Percentiles rank a stretch among this genome's conserved stretches.
Conservation (phyloP, 2,797 vertebrate genomes). For the Rhabdophis nuchalis region DNA sequence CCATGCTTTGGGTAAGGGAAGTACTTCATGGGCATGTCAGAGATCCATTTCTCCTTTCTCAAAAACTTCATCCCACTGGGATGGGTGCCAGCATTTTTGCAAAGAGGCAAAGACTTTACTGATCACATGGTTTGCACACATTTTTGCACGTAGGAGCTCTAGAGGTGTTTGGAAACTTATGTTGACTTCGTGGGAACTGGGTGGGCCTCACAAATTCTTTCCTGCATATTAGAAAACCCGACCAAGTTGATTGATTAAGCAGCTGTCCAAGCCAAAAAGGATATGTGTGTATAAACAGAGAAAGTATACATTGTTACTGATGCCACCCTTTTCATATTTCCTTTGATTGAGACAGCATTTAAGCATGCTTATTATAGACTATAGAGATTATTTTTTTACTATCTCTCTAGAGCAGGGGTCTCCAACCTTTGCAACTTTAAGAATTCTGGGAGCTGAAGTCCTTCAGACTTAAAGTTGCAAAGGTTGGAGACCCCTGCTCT, state of each 20-base stretch:
- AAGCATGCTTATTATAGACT: slow-evolving; percentile 17
- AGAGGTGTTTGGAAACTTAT: slow-evolving; percentile 59
- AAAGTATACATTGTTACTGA: slow-evolving; percentile 31
- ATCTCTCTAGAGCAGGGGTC: neutral
- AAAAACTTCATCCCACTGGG: slow-evolving; percentile 53
- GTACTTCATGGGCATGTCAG: slow-evolving; percentile 48
- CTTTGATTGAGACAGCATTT: slow-evolving; percentile 31
- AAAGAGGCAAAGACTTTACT: slow-evolving; percentile 26
- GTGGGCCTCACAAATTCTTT: slow-evolving; percentile 60
- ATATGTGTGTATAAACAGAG: neutral
- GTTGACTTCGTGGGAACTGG: slow-evolving; percentile 68
- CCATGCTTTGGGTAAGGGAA: slow-evolving; percentile 31
- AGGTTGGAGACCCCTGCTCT: no score
- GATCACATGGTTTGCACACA: slow-evolving; percentile 60
- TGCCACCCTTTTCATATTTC: slow-evolving; percentile 11
- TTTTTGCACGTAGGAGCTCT: slow-evolving; percentile 66
- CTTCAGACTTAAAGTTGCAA: no score
- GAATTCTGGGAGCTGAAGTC: no score
- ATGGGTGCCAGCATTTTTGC: slow-evolving; percentile 38
- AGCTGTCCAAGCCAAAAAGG: slow-evolving; percentile 64
- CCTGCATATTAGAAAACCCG: slow-evolving; percentile 60
- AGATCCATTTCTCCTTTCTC: slow-evolving; percentile 50
- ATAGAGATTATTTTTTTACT: neutral
- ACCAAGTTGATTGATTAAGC: slow-evolving; percentile 56
- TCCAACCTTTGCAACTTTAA: no score